These are phyloP conservation scores for Bucco capensis DNA, from an alignment of 2,113 vertebrate species.

Conservation along the genomic window DNA sequence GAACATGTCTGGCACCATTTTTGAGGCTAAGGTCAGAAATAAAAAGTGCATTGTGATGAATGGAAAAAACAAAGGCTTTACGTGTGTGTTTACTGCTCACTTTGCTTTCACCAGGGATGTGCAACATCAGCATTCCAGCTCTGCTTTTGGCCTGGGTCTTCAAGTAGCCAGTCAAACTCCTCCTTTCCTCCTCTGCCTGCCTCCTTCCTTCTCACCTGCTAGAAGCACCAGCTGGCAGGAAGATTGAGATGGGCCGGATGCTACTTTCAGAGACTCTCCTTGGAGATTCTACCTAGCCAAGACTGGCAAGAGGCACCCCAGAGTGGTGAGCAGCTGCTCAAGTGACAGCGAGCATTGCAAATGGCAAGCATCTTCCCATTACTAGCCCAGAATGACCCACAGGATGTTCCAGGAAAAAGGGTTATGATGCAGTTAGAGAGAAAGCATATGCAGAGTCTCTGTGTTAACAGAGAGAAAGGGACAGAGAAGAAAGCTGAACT, in stretches of 20 bases:
- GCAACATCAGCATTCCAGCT: neutral
- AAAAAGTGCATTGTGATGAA: conserved; percentile 81
- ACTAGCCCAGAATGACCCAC: neutral
- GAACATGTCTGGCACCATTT: conserved; percentile 80
- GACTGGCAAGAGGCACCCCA: neutral
- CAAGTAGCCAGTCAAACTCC: neutral
- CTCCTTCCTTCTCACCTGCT: conserved; percentile 19
- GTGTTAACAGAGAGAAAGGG: conserved; percentile 15
- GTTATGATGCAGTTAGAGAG: neutral
- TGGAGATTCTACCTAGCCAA: neutral
- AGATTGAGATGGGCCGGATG: neutral
- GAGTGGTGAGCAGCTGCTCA: neutral
- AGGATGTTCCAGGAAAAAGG: neutral
- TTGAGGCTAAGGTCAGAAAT: conserved; percentile 79
- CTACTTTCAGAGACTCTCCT: neutral
- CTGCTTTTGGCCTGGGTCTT: neutral
- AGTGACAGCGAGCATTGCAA: neutral
- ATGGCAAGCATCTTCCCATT: accelerated
- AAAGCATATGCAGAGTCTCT: conserved; percentile 4
- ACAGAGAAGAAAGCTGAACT: conserved; percentile 36
- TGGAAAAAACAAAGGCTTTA: conserved; percentile 67
- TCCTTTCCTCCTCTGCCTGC: conserved; percentile 8
- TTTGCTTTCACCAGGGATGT: conserved; percentile 14
- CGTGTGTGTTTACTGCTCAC: neutral
- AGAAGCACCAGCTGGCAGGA: neutral